These are phyloP conservation scores for Ricordea florida DNA, from an alignment of 92 coral and sea anemone genomes.

Conservation along the genomic window DNA sequence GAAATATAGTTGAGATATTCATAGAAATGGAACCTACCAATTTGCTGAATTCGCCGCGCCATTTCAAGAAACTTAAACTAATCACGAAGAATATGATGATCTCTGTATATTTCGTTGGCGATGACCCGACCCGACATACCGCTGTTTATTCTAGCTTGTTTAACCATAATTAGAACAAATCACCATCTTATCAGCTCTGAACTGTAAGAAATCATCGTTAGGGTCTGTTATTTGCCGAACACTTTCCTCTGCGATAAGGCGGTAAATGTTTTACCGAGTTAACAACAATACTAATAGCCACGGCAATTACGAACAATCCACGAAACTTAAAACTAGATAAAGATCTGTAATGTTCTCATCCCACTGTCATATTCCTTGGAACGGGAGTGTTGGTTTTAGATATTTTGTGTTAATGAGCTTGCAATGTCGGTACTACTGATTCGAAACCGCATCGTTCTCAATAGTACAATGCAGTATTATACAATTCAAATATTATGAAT, in stretches of 20 bases:
- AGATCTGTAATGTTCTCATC: slow-evolving; percentile 5
- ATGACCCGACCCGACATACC: background rate
- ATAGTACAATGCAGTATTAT: slow-evolving; percentile 50
- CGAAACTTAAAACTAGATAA: slow-evolving; percentile 56
- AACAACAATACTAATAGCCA: slow-evolving; percentile 93
- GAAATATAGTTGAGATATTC: background rate
- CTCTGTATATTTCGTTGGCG: background rate
- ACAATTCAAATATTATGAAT: slow-evolving; percentile 75
- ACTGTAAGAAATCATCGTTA: slow-evolving; percentile 17
- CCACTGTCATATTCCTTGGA: slow-evolving; percentile 14
- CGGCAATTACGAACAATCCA: slow-evolving; percentile 96
- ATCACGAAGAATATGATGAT: background rate
- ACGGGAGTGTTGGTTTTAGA: slow-evolving; percentile 64
- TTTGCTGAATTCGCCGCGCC: too few species aligned
- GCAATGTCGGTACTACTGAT: slow-evolving; percentile 21
- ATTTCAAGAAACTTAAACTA: too few species aligned
- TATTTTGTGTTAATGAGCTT: slow-evolving; percentile 52
- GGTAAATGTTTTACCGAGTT: slow-evolving; percentile 70
- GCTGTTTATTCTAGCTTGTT: slow-evolving; percentile 21
- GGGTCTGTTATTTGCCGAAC: slow-evolving; percentile 12
- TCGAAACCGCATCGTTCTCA: slow-evolving; percentile 26
- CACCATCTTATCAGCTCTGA: slow-evolving; percentile 20
- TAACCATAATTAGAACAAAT: slow-evolving; percentile 5
- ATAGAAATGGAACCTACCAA: background rate
- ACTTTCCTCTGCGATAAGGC: slow-evolving; percentile 75